These are phyloP conservation scores for Gari tellinella DNA, from an alignment of 2,888 invertebrate species.

Conservation along the genomic window DNA sequence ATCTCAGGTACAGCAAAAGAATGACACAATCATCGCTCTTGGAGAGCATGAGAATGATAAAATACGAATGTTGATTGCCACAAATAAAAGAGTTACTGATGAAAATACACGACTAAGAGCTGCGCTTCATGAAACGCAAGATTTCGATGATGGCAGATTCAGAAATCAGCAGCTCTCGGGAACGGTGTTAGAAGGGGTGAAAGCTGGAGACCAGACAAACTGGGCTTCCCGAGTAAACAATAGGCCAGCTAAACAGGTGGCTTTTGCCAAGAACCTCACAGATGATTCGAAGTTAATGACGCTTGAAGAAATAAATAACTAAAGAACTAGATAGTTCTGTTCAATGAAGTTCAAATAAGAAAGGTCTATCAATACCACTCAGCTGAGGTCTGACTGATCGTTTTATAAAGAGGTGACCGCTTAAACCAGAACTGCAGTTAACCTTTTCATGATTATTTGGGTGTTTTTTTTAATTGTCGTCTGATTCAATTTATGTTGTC, in stretches of 20 bases:
- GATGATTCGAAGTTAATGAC: slow-evolving; percentile 44
- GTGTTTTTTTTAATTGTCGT: no score
- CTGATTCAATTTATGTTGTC: no score
- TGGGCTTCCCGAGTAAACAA: slow-evolving; percentile 25
- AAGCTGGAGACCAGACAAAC: slow-evolving; percentile 8
- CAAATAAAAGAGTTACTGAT: slow-evolving; percentile 43
- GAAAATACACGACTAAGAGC: slow-evolving; percentile 46
- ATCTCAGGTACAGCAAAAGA: no score
- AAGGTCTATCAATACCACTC: no score
- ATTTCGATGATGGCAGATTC: slow-evolving; percentile 39
- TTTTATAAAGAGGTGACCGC: no score
- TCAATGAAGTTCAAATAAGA: no score
- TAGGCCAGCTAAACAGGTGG: slow-evolving; percentile 12
- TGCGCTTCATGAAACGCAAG: slow-evolving; percentile 38
- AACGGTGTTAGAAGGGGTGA: slow-evolving; percentile 46
- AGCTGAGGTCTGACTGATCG: no score
- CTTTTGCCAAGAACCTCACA: slow-evolving; percentile 35
- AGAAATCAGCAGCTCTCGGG: slow-evolving; percentile 37
- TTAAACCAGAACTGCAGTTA: no score
- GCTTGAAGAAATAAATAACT: slow-evolving; percentile 20
- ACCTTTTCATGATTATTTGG: no score
- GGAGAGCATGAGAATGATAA: not conserved
- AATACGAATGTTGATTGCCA: slow-evolving; percentile 28
- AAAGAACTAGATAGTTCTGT: no score
- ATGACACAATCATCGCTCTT: no score